Percentiles rank a stretch among this genome's conserved stretches.
These are phyloP conservation scores for Siniperca knerii DNA, from an alignment of 2,113 vertebrate species.

Conservation along the genomic window DNA sequence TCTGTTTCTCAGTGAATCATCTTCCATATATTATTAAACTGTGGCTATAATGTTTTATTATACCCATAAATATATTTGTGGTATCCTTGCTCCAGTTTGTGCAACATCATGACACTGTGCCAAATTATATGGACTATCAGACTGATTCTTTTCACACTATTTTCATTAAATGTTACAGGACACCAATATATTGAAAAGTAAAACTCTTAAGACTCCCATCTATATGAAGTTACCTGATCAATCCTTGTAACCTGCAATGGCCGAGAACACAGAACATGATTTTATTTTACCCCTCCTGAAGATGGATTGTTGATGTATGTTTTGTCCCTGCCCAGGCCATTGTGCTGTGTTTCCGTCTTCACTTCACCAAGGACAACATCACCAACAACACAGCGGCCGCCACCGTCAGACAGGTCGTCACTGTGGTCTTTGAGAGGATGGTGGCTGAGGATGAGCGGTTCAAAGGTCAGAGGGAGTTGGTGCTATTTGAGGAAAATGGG, in stretches of 20 bases:
- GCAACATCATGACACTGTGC: not conserved
- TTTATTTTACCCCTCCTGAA: not conserved
- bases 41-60: not conserved
- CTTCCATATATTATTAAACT: constrained; percentile 11
- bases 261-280: not conserved
- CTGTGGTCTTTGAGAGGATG: constrained; percentile 98
- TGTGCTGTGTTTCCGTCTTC: constrained; percentile 97
- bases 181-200: not conserved
- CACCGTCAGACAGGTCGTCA: constrained; percentile 97
- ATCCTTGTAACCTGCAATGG: not conserved
- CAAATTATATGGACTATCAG: not conserved
- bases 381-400: constrained; percentile 99
- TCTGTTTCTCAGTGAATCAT: constrained; percentile 11
- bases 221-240: not conserved
- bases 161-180: not conserved
- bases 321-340: constrained; percentile 87
- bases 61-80: not conserved
- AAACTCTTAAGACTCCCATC: not conserved
- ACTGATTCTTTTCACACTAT: not conserved
- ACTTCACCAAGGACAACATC: constrained; percentile 99
- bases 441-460: constrained; percentile 95
- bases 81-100: not conserved
- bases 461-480: constrained; percentile 86
- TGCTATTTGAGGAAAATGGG: not conserved
- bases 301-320: not conserved